Conservation (phyloP, 2,113 vertebrate genomes). For the Caranx ignobilis region DNA sequence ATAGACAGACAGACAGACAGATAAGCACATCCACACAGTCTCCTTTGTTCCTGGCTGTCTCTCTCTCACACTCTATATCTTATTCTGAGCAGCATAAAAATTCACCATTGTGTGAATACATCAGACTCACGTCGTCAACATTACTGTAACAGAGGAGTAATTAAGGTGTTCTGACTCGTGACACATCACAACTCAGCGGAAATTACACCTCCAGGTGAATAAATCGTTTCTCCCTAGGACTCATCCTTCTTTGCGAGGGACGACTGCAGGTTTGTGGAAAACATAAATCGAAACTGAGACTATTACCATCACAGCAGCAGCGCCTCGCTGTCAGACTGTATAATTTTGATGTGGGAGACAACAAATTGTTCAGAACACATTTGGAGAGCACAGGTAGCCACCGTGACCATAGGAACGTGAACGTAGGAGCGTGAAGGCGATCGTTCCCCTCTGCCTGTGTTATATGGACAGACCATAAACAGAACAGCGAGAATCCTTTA, state of each 20-base stretch:
- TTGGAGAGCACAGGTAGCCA: conserved; percentile 19
- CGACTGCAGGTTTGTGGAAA: conserved; percentile 17
- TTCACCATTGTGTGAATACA: conserved; percentile 16
- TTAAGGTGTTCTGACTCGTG: conserved; percentile 23
- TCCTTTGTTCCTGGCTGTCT: background rate
- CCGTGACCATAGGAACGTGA: conserved; percentile 5
- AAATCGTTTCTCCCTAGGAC: conserved; percentile 6
- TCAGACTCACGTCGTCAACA: conserved; percentile 8
- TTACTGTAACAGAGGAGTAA: conserved; percentile 21
- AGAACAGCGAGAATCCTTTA: conserved; percentile 45
- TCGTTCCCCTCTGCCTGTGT: conserved; percentile 32
- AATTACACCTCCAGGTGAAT: conserved; percentile 20
- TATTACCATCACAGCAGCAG: conserved; percentile 35
- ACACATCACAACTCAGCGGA: conserved; percentile 20
- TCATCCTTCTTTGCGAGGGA: conserved; percentile 6
- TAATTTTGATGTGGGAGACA: conserved; percentile 38
- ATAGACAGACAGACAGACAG: background rate
- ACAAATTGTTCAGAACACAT: conserved; percentile 48
- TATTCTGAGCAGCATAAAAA: conserved; percentile 2
- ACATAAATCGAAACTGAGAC: conserved; percentile 52
- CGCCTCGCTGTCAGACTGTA: conserved; percentile 31
- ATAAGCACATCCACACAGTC: background rate
- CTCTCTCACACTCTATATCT: background rate
- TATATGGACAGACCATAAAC: conserved; percentile 46
- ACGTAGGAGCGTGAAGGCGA: conserved; percentile 25